A percentile compares a stretch with the other conserved stretches of the same genome.
phyloP scores from a whole-genome alignment of 2,888 invertebrate species.

The Limnephilus rhombicus region DNA sequence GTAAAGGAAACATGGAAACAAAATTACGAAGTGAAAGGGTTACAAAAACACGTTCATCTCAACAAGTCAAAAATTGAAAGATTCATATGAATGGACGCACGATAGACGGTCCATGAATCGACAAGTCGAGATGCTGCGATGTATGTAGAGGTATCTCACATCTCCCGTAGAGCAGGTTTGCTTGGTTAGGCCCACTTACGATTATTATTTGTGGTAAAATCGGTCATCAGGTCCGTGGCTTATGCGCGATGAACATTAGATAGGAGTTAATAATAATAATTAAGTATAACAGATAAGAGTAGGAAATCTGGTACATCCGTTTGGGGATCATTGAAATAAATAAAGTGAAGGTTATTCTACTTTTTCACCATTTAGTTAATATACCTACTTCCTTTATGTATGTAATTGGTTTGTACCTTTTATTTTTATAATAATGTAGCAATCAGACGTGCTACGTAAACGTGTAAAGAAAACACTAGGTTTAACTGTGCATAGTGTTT shows the following conservation, averaged over 20 bases:
- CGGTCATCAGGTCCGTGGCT: slow-evolving; percentile 34
- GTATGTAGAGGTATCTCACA: background rate
- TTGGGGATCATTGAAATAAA: slow-evolving; percentile 27
- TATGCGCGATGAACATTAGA: slow-evolving; percentile 22
- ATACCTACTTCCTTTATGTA: too few relatives aligned
- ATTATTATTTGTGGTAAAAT: background rate
- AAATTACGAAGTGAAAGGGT: too few relatives aligned
- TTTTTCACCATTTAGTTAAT: background rate
- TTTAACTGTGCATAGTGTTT: too few relatives aligned
- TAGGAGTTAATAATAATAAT: background rate
- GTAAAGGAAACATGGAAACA: too few relatives aligned
- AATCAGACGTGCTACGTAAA: too few relatives aligned
- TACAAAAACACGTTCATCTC: background rate
- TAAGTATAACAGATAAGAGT: background rate
- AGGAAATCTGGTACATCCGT: slow-evolving; percentile 21
- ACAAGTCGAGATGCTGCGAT: background rate
- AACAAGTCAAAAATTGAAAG: background rate
- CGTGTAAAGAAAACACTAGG: too few relatives aligned
- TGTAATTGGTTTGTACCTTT: too few relatives aligned
- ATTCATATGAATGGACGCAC: background rate
- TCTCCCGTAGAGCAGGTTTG: background rate
- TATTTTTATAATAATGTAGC: too few relatives aligned
- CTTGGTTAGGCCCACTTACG: background rate
- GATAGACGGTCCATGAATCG: background rate
- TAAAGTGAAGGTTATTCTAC: background rate